These are phyloP conservation scores for Grallaria varia DNA, from an alignment of 2,113 vertebrate species.

Conservation along the genomic window DNA sequence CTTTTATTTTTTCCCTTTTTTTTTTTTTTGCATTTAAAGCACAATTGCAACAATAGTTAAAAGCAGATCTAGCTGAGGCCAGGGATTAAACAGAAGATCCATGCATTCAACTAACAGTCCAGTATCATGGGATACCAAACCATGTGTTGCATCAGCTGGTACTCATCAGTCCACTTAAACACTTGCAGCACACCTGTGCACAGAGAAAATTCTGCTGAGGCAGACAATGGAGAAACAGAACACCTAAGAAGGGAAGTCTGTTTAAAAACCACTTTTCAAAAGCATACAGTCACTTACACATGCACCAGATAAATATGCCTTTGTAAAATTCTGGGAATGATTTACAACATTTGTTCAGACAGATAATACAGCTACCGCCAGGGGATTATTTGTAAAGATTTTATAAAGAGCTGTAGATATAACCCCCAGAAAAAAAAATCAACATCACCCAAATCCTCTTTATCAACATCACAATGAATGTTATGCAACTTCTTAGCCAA, in stretches of 20 bases:
- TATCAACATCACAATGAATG: neutral
- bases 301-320: neutral
- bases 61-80: neutral
- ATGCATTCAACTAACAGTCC: neutral
- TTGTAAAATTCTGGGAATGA: neutral
- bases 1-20: neutral
- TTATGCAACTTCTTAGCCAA: neutral
- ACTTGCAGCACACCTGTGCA: neutral
- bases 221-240: conserved; percentile 16
- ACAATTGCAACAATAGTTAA: neutral
- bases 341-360: neutral
- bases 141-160: neutral
- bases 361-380: neutral
- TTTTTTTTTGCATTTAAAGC: neutral
- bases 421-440: neutral
- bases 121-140: neutral
- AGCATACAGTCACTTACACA: neutral
- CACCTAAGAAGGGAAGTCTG: neutral
- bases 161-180: neutral
- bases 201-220: neutral
- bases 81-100: neutral
- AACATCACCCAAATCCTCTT: neutral
- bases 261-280: neutral
- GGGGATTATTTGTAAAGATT: neutral
- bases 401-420: neutral